Conservation (phyloP, 2,113 vertebrate species). For the Piprites chloris region DNA sequence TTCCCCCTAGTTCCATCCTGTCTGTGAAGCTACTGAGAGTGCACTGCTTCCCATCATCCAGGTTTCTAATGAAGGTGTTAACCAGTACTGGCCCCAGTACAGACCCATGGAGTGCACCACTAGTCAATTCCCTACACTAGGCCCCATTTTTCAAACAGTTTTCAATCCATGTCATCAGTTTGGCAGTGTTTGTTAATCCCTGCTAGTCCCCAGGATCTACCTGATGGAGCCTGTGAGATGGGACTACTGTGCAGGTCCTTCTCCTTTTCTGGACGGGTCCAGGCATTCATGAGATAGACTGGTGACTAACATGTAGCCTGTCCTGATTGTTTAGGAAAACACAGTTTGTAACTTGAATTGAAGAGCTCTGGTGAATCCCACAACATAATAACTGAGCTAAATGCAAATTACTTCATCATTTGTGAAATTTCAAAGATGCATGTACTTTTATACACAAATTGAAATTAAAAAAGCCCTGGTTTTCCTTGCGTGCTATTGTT, state of each 20-base stretch:
- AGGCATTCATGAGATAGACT: background rate
- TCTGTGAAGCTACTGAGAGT: background rate
- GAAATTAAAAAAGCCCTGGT: background rate
- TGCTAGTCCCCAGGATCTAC: background rate
- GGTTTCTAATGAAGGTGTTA: background rate
- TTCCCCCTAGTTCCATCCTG: background rate
- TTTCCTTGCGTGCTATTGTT: background rate
- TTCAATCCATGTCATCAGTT: background rate
- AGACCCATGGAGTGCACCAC: accelerated
- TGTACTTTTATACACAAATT: background rate
- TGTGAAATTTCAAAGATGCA: background rate
- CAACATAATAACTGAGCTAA: conserved; percentile 18
- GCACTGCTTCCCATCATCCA: background rate
- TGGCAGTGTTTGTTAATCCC: background rate
- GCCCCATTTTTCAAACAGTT: background rate
- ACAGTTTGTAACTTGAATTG: conserved; percentile 27
- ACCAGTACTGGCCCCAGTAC: background rate
- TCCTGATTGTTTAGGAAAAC: conserved; percentile 45
- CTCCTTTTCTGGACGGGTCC: background rate
- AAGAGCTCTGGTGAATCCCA: conserved; percentile 28
- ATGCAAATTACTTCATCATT: conserved; percentile 2
- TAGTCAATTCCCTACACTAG: background rate
- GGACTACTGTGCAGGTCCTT: background rate
- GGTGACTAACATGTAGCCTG: background rate
- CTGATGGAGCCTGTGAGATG: background rate